phyloP scores from a whole-genome alignment of 30 jellyfish, hydroid and myxozoan species.

The Turritopsis dohrnii region DNA sequence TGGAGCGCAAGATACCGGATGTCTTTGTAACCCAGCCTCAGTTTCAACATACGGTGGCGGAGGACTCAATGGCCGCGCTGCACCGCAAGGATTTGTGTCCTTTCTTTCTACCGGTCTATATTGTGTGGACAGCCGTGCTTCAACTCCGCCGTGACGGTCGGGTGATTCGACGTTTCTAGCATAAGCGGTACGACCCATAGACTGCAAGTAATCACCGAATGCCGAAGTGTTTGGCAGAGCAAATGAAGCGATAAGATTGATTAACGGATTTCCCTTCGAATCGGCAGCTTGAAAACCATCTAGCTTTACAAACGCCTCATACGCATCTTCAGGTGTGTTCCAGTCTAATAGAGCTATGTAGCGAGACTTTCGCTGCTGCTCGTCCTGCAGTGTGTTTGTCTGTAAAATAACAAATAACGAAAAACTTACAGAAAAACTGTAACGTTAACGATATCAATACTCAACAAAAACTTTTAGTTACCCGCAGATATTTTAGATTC shows the following conservation, averaged over 20 bases:
- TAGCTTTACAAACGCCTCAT: neutral
- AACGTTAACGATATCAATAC: neutral
- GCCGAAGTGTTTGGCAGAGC: conserved; percentile 8
- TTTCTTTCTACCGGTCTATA: neutral
- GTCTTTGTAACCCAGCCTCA: neutral
- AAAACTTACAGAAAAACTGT: neutral
- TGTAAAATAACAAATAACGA: neutral
- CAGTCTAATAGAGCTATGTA: conserved; percentile 7
- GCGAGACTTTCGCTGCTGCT: neutral
- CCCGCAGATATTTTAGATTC: neutral
- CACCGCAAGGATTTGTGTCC: neutral
- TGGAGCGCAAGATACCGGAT: neutral
- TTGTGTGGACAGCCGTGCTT: neutral
- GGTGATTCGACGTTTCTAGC: neutral
- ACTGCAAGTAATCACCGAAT: neutral
- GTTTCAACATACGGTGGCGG: conserved; percentile 18
- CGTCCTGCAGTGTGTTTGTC: neutral
- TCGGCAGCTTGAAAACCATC: conserved; percentile 7
- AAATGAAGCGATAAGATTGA: neutral
- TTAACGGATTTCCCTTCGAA: neutral
- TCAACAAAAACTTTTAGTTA: neutral
- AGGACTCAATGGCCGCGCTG: neutral
- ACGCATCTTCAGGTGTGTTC: conserved; percentile 1
- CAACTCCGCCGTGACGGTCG: neutral
- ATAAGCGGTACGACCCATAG: neutral